These are phyloP conservation scores for Eupithecia subumbrata DNA, from an alignment of 2,888 invertebrate genomes.

Conservation along the genomic window DNA sequence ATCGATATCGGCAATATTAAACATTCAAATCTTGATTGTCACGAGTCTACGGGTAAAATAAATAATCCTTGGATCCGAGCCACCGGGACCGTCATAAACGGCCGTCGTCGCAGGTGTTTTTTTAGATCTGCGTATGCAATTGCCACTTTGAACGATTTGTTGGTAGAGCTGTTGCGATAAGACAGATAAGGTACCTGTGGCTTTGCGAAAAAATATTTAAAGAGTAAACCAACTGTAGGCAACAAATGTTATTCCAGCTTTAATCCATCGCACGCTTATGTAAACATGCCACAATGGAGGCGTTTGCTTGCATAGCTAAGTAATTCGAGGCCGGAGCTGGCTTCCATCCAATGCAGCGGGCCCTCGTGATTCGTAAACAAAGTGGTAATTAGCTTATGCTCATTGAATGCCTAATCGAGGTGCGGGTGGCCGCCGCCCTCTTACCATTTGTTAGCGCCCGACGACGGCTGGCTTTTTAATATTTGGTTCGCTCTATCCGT, in stretches of 20 bases:
- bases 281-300: conserved; percentile 1
- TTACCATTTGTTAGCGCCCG: conserved; percentile 45
- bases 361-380: conserved; percentile 37
- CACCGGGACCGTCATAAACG: background rate
- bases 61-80: background rate
- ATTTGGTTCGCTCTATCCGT: background rate
- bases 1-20: background rate
- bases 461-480: conserved; percentile 31
- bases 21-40: background rate
- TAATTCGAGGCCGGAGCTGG: background rate
- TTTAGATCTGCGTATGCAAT: background rate
- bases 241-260: background rate
- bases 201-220: background rate
- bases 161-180: background rate
- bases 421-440: conserved; percentile 49
- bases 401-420: conserved; percentile 56
- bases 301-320: background rate
- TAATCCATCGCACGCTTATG: background rate
- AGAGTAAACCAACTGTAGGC: background rate
- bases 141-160: background rate
- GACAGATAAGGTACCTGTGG: background rate
- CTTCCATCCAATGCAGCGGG: conserved; percentile 15
- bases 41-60: background rate
- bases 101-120: background rate
- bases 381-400: conserved; percentile 59